Percentiles rank a stretch among this genome's conserved stretches.
These are phyloP conservation scores for Drosophila parvula DNA, from an alignment of 1,140 invertebrate species.

Conservation along the genomic window DNA sequence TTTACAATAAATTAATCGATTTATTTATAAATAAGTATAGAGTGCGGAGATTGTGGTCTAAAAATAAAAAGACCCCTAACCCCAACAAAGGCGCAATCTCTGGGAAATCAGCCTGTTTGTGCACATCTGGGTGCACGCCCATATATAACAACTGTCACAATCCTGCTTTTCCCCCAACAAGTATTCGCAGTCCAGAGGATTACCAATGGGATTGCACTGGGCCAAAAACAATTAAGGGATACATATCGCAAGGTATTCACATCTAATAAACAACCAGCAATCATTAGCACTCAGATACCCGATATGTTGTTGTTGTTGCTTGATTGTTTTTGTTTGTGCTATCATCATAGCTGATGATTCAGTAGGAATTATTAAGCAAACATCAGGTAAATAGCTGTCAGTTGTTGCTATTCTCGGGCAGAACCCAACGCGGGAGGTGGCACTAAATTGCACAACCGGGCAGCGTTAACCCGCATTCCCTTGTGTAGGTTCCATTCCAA, in stretches of 20 bases:
- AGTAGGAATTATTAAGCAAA: conserved; percentile 34
- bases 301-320: conserved; percentile 22
- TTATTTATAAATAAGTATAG: conserved; percentile 63
- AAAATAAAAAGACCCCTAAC: conserved; percentile 58
- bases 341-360: conserved; percentile 40
- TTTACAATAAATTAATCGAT: conserved; percentile 48
- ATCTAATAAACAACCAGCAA: conserved; percentile 50
- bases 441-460: conserved; percentile 35
- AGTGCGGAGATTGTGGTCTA: conserved; percentile 56
- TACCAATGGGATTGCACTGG: not conserved
- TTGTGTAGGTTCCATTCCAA: not conserved
- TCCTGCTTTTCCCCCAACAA: not conserved
- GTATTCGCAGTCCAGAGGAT: not conserved
- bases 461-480: conserved; percentile 36
- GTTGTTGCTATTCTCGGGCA: conserved; percentile 19
- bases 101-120: conserved; percentile 48
- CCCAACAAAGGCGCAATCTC: conserved; percentile 31
- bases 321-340: conserved; percentile 22
- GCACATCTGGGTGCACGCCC: conserved; percentile 9
- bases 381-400: conserved; percentile 35
- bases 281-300: conserved; percentile 31
- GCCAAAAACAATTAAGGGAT: conserved; percentile 31
- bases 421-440: conserved; percentile 19
- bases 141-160: conserved; percentile 24
- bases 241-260: conserved; percentile 31